A percentile compares a stretch with the other conserved stretches of the same genome.
These are phyloP conservation scores for Danaus melanippus DNA, from an alignment of 1,140 invertebrate genomes.

Conservation along the genomic window DNA sequence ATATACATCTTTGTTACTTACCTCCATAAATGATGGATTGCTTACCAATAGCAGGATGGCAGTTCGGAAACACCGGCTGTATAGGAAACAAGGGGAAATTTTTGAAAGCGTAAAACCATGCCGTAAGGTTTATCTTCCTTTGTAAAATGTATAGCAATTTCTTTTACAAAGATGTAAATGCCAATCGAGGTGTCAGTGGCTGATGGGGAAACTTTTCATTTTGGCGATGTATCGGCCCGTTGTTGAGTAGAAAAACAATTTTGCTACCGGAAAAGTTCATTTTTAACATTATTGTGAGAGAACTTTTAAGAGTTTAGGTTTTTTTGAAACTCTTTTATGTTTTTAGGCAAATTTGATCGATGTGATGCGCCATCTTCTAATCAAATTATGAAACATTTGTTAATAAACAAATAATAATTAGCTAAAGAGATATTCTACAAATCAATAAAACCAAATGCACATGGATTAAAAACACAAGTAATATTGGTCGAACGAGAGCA, in stretches of 20 bases:
- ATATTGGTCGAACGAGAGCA: too few relatives aligned
- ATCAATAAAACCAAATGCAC: background rate
- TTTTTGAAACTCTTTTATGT: constrained; percentile 39
- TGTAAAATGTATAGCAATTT: constrained; percentile 53
- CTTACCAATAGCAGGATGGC: constrained; percentile 49
- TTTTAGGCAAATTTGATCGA: constrained; percentile 27
- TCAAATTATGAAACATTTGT: too few relatives aligned
- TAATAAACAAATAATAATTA: too few relatives aligned
- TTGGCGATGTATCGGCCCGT: constrained; percentile 57
- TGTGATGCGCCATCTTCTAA: constrained; percentile 2
- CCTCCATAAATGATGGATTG: constrained; percentile 59
- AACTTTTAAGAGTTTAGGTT: constrained; percentile 42
- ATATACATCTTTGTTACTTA: constrained; percentile 46
- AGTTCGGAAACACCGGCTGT: constrained; percentile 47
- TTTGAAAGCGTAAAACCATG: constrained; percentile 23
- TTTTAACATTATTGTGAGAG: constrained; percentile 65
- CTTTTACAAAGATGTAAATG: constrained; percentile 66
- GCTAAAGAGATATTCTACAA: background rate
- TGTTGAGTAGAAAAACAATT: constrained; percentile 62
- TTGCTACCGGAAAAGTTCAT: constrained; percentile 58
- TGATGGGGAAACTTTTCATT: constrained; percentile 70
- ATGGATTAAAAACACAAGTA: background rate
- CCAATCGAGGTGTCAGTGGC: constrained; percentile 65
- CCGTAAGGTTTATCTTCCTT: constrained; percentile 53
- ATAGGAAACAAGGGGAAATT: constrained; percentile 38